phyloP scores from a whole-genome alignment of 2,888 invertebrate species.

The Mesochorus sp. region DNA sequence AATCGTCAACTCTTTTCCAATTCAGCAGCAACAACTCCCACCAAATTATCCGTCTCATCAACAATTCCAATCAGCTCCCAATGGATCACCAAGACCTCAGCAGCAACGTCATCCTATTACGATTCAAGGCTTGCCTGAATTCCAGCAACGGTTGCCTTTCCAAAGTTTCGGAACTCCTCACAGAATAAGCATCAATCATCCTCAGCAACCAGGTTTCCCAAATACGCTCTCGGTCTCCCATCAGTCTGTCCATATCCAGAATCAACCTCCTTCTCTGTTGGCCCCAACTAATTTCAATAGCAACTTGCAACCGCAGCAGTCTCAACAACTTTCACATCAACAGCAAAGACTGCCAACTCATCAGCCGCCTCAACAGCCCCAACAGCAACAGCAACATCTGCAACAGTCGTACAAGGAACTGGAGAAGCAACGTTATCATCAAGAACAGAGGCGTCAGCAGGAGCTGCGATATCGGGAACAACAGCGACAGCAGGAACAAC shows the following conservation, averaged over 20 bases:
- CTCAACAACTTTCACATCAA: conserved; percentile 74
- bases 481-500: conserved; percentile 69
- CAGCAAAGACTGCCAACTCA: conserved; percentile 75
- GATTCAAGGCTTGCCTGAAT: conserved; percentile 78
- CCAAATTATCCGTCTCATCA: conserved; percentile 66
- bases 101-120: conserved; percentile 76
- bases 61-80: conserved; percentile 63
- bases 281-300: conserved; percentile 64
- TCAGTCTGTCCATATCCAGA: conserved; percentile 75
- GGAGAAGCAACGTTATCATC: conserved; percentile 72
- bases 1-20: conserved; percentile 81
- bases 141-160: conserved; percentile 77
- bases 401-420: conserved; percentile 73
- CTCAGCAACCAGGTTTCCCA: conserved; percentile 74
- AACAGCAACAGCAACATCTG: conserved; percentile 70
- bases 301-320: conserved; percentile 66
- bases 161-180: conserved; percentile 80
- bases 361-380: conserved; percentile 77
- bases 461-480: conserved; percentile 73
- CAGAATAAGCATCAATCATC: conserved; percentile 77
- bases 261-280: conserved; percentile 63
- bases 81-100: conserved; percentile 59
- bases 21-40: conserved; percentile 74
- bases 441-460: conserved; percentile 72
- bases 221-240: conserved; percentile 73